Evolutionary conservation across 1,140 invertebrate genomes (phyloP).

Genomic region (Drosophila mojavensis): DNA sequence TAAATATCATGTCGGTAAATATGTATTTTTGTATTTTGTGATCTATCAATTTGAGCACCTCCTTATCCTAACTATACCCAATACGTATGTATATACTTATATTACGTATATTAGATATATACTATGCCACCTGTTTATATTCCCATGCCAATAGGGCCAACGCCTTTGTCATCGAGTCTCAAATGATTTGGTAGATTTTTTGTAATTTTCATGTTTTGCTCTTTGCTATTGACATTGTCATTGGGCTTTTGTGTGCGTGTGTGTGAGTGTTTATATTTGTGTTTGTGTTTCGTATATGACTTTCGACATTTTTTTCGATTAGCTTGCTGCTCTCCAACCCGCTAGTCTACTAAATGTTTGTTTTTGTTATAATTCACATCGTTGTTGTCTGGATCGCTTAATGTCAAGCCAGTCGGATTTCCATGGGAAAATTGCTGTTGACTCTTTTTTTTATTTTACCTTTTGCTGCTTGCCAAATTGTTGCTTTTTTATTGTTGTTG

Average conservation of each 20-base stretch:
- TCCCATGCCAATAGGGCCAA: background rate
- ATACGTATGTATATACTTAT: no score
- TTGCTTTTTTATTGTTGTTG: constrained; percentile 38
- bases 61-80: no score
- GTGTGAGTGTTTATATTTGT: constrained; percentile 40
- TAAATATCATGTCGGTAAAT: no score
- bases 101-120: background rate
- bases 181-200: constrained; percentile 40
- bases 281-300: constrained; percentile 56
- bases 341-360: constrained; percentile 52
- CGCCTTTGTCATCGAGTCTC: constrained; percentile 3
- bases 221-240: constrained; percentile 61
- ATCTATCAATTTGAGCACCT: no score
- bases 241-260: constrained; percentile 40
- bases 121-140: background rate
- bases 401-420: constrained; percentile 43
- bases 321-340: constrained; percentile 1
- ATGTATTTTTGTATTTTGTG: no score
- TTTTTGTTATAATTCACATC: constrained; percentile 73
- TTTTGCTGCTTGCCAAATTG: constrained; percentile 59
- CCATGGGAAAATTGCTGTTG: constrained; percentile 28
- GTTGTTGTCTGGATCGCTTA: constrained; percentile 51
- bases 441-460: constrained; percentile 46
- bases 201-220: constrained; percentile 36
- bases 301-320: constrained; percentile 63